Evolutionary conservation across 2,888 invertebrate genomes (phyloP), one percentile per base, ranked within the genome.

Genomic region (Deilephila porcellus): DNA sequence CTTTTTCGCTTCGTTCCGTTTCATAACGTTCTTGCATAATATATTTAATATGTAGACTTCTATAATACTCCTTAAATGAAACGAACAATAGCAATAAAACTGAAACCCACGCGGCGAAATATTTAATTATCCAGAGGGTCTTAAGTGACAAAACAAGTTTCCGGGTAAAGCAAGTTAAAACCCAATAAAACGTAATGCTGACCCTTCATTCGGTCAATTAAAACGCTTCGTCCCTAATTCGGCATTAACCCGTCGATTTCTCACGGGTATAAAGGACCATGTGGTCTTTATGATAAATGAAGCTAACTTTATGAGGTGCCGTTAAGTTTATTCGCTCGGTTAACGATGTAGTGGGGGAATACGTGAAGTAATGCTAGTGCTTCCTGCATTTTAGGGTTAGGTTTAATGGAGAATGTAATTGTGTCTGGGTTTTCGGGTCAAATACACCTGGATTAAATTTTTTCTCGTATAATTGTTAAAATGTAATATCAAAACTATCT

Each of bases 191-290:
- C 64, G 64, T 72, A 64, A 67, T 37, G 64, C 29, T 71, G 70
- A 73, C 74, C 60, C 67, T 78, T 77, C 72, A 74, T 76, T 75
- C 74, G 78, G 79, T 79, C 80, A 79, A 80, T 82, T 81, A 81
- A 80, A 80, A 79, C 77, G 73, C 71, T 73, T 72, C 73, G 73
- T 73, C 77, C 78, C 76, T 78, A 77, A 81, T 75, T 79, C 73
- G 60, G 76, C 73, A 77, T 75, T 78, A 77, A 77, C 78, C 76
- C 79, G 79, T 80, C 80, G 76, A 80, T 80, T 80, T 78, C 78
- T 77, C 77, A 75, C 75, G 78, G 75, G 67, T 76, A 74, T 74
- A 77, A 76, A 74, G 77, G 73, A 75, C 75, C 80, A 76, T 75
- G 71, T 71, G 53, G 62, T 60, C 60, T 56, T 74, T 76, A 78